phyloP scores from a whole-genome alignment of 2,797 vertebrate genomes.

The Pseudochromis fuscus region DNA sequence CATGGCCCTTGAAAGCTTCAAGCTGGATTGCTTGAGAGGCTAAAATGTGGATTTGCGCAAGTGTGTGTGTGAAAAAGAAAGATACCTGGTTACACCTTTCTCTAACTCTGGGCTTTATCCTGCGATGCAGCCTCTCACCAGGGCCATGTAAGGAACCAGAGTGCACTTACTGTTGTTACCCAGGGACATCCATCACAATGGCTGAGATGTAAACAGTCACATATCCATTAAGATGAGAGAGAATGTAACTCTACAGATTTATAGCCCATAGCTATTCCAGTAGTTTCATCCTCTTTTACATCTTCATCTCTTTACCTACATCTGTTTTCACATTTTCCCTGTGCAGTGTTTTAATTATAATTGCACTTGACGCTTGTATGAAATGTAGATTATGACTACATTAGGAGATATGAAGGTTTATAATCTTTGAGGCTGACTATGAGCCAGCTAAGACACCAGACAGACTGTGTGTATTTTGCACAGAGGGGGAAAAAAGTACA shows the following conservation, averaged over 20 bases:
- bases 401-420: conserved; percentile 46
- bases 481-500: conserved; percentile 17
- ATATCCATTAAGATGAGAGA: conserved; percentile 59
- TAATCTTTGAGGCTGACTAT: conserved; percentile 38
- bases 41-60: conserved; percentile 40
- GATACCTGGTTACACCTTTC: conserved; percentile 70
- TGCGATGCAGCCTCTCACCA: conserved; percentile 47
- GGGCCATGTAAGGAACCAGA: conserved; percentile 44
- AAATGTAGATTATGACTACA: conserved; percentile 64
- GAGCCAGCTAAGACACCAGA: conserved; percentile 34
- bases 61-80: conserved; percentile 17
- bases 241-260: conserved; percentile 11
- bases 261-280: conserved; percentile 22
- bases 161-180: conserved; percentile 65
- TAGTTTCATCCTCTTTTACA: conserved; percentile 13
- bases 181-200: conserved; percentile 58
- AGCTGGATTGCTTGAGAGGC: conserved; percentile 52
- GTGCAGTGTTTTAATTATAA: conserved; percentile 71
- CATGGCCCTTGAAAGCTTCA: conserved; percentile 72
- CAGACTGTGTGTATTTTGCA: conserved; percentile 31
- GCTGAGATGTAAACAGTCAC: conserved; percentile 31
- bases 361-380: conserved; percentile 54
- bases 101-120: conserved; percentile 53
- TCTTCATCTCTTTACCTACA: background rate
- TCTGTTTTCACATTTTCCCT: background rate